A percentile compares a stretch with the other conserved stretches of the same genome.
Evolutionary conservation across 2,797 vertebrate genomes (phyloP).

Genomic region (Pangasius macronema): DNA sequence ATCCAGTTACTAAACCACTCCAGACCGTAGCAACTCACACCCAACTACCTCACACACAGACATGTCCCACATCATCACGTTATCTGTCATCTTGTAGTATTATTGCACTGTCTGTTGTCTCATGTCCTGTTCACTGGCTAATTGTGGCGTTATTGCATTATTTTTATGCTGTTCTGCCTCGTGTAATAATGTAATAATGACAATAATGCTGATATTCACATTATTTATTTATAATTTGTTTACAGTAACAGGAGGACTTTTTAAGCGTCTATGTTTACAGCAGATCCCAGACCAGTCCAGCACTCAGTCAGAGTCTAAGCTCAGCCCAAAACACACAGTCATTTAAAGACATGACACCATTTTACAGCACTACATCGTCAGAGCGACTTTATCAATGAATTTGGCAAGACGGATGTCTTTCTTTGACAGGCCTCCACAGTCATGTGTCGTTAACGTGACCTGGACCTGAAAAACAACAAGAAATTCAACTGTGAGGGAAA

Average conservation of each 20-base stretch:
- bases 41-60: not conserved
- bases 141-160: not conserved
- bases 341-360: not conserved
- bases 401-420: constrained; percentile 90
- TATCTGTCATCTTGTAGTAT: too few relatives aligned
- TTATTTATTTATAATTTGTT: constrained; percentile 3
- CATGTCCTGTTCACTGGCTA: not conserved
- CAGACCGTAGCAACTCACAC: not conserved
- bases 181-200: not conserved
- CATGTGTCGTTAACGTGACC: constrained; percentile 90
- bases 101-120: not conserved
- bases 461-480: constrained; percentile 79
- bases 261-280: not conserved
- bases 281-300: not conserved
- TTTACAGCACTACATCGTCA: constrained; percentile 62
- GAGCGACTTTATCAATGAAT: constrained; percentile 87
- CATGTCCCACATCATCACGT: not conserved
- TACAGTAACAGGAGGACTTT: not conserved
- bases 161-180: not conserved
- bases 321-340: not conserved
- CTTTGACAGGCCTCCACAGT: constrained; percentile 86
- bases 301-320: not conserved
- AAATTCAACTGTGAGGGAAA: constrained; percentile 12
- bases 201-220: not conserved
- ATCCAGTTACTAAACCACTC: not conserved